Evolutionary conservation across 2,888 invertebrate species (phyloP).

Genomic region (Oxyteleia sp.): DNA sequence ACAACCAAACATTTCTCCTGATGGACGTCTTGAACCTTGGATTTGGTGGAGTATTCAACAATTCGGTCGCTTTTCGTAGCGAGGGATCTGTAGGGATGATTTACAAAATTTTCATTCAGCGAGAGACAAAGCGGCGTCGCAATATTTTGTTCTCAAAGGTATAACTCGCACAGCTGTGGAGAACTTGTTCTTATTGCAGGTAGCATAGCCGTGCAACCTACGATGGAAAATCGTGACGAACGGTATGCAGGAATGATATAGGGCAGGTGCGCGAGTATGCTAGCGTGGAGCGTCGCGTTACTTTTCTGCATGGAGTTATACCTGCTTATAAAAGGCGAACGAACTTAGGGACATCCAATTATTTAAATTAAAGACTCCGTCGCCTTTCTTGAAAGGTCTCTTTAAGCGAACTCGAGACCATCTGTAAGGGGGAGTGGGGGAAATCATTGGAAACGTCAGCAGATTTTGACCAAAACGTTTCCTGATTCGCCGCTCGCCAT

Average conservation of each 20-base stretch:
- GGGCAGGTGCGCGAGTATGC: conserved; percentile 85
- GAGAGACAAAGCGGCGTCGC: conserved; percentile 24
- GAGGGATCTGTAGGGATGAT: too few species aligned
- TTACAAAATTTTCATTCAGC: conserved; percentile 10
- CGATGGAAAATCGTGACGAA: conserved; percentile 76
- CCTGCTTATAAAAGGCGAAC: conserved; percentile 69
- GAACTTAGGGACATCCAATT: conserved; percentile 81
- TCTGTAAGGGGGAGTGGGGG: too few species aligned
- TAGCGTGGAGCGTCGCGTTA: conserved; percentile 72
- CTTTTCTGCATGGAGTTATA: conserved; percentile 57
- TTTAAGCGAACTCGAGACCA: too few species aligned
- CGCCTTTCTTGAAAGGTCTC: conserved; percentile 82
- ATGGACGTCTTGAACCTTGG: too few species aligned
- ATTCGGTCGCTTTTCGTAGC: too few species aligned
- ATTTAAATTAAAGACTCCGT: conserved; percentile 87
- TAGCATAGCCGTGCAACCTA: conserved; percentile 49
- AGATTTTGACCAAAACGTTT: too few species aligned
- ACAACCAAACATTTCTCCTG: too few species aligned
- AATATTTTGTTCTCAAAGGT: conserved; percentile 49
- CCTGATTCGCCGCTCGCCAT: too few species aligned
- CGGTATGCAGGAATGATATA: conserved; percentile 80
- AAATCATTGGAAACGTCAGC: too few species aligned
- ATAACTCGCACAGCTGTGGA: conserved; percentile 55
- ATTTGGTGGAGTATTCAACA: too few species aligned
- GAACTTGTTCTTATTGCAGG: conserved; percentile 66